These are phyloP conservation scores for Carduelis carduelis DNA, from an alignment of 2,797 vertebrate species.

Conservation along the genomic window DNA sequence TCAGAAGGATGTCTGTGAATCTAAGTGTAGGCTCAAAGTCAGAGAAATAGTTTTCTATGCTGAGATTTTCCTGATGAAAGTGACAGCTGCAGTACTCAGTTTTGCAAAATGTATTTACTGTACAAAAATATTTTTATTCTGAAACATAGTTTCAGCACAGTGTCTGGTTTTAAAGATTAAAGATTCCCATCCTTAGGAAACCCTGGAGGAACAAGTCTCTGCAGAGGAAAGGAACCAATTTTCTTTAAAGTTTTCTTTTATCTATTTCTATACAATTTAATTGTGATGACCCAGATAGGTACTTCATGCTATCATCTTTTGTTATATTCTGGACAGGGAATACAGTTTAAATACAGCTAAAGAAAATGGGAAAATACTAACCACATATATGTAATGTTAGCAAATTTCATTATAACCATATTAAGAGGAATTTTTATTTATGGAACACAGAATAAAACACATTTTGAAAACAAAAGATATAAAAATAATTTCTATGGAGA, in stretches of 20 bases:
- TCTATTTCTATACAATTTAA: slow-evolving; percentile 64
- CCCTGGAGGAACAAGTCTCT: slow-evolving; percentile 49
- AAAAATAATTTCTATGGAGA: neutral
- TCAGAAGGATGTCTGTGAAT: neutral
- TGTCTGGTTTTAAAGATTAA: slow-evolving; percentile 58
- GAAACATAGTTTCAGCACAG: neutral
- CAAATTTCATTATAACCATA: neutral
- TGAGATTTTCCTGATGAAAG: neutral
- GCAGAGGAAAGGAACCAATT: slow-evolving; percentile 45
- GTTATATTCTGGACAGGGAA: slow-evolving; percentile 41
- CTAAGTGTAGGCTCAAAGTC: neutral
- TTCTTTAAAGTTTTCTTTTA: slow-evolving; percentile 67
- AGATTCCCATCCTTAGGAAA: slow-evolving; percentile 35
- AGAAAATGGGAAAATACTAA: neutral
- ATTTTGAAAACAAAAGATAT: neutral
- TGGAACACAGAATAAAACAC: neutral
- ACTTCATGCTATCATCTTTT: slow-evolving; percentile 12
- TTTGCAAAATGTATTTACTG: slow-evolving; percentile 28
- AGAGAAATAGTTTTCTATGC: neutral
- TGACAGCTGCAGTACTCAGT: neutral
- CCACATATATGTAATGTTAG: neutral
- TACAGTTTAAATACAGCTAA: slow-evolving; percentile 24
- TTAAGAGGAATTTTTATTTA: neutral
- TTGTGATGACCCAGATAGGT: slow-evolving; percentile 64
- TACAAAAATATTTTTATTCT: slow-evolving; percentile 40